Percentiles rank a stretch among this genome's conserved stretches.
Evolutionary conservation across 2,888 invertebrate species (phyloP).

Genomic region (Acanthosoma haemorrhoidale): DNA sequence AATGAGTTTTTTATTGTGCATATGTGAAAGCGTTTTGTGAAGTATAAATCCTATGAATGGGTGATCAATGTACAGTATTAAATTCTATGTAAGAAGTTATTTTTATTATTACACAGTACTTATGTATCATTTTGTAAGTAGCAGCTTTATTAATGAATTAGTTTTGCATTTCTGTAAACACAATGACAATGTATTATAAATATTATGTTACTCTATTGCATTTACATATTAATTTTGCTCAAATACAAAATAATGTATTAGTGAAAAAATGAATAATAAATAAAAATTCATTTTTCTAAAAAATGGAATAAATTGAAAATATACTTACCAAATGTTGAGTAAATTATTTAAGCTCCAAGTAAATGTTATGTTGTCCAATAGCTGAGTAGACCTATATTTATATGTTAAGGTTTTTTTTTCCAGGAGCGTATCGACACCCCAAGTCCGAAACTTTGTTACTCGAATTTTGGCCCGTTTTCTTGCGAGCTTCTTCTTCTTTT

Average conservation of each 20-base stretch:
- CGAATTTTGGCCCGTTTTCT: no score
- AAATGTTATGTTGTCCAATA: no score
- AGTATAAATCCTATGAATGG: constrained; percentile 11
- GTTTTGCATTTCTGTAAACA: constrained; percentile 15
- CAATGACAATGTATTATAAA: background rate
- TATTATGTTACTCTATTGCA: constrained; percentile 29
- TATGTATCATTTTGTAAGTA: background rate
- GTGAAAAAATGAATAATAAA: constrained; percentile 4
- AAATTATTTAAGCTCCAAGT: no score
- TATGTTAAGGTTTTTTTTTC: no score
- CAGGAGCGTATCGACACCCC: no score
- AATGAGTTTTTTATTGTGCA: no score
- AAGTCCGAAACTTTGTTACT: no score
- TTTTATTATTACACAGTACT: constrained; percentile 7
- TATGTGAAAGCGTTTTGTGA: background rate
- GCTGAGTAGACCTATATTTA: no score
- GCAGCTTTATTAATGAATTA: constrained; percentile 2
- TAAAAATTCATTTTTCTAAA: background rate
- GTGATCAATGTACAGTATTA: constrained; percentile 35
- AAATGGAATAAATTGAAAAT: no score
- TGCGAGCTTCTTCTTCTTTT: no score
- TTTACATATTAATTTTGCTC: constrained; percentile 39
- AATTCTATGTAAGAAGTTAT: constrained; percentile 25
- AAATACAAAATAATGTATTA: constrained; percentile 37
- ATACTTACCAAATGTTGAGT: no score